These are phyloP conservation scores for Oncorhynchus nerka DNA, from an alignment of 2,113 vertebrate genomes.

Conservation along the genomic window DNA sequence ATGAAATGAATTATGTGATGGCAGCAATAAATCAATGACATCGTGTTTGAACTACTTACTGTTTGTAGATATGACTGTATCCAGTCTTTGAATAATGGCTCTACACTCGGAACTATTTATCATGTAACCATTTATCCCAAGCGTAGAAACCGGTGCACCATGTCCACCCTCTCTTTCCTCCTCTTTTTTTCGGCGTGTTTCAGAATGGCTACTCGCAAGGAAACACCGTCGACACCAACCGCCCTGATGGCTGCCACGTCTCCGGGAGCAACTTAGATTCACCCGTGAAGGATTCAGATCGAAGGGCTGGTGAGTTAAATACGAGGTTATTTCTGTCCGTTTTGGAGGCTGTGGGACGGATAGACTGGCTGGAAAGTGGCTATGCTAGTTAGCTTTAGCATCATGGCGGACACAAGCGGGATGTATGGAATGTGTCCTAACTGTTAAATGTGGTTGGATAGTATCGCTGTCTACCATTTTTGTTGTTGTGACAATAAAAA, in stretches of 20 bases:
- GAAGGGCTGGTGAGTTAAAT: slow-evolving; percentile 68
- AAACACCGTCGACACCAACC: slow-evolving; percentile 5
- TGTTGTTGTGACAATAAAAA: no score
- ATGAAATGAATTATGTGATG: no score
- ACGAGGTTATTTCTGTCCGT: rapidly evolving
- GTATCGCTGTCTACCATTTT: not conserved
- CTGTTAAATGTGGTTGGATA: not conserved
- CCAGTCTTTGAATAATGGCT: no score
- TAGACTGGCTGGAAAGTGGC: not conserved
- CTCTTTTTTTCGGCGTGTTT: slow-evolving; percentile 47
- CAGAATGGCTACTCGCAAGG: slow-evolving; percentile 56
- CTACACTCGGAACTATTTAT: no score
- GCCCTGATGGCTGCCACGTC: slow-evolving; percentile 28
- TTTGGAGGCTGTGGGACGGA: not conserved
- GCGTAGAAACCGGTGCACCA: not conserved
- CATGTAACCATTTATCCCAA: slow-evolving; percentile 36
- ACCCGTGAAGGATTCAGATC: slow-evolving; percentile 71
- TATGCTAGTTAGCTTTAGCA: slow-evolving; percentile 23
- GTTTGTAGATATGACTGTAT: no score
- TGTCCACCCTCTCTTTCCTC: slow-evolving; percentile 32
- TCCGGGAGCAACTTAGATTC: slow-evolving; percentile 60
- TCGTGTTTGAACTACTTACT: no score
- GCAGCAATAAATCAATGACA: no score
- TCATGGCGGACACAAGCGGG: slow-evolving; percentile 36
- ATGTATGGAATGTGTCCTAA: not conserved